Percentiles rank a stretch among this genome's conserved stretches.
phyloP scores from a whole-genome alignment of 2,113 vertebrate genomes.

The Glaucomys volans region DNA sequence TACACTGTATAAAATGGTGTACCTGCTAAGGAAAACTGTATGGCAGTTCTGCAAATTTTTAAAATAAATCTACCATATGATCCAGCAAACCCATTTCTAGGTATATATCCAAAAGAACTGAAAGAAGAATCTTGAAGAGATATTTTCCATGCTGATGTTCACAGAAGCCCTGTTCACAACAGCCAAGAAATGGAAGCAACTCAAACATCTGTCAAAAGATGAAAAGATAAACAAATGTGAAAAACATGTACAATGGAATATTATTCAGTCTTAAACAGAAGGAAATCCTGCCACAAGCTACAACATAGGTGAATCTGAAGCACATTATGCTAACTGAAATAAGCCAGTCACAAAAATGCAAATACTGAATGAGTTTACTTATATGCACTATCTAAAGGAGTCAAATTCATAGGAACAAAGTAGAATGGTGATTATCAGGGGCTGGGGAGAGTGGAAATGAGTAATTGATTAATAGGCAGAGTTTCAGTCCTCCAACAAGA shows the following conservation, averaged over 20 bases:
- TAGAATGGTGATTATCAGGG: background rate
- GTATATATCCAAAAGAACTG: background rate
- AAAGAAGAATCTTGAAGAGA: conserved; percentile 11
- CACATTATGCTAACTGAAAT: conserved; percentile 32
- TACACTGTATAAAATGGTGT: background rate
- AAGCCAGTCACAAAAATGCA: conserved; percentile 12
- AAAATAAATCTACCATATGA: conserved; percentile 21
- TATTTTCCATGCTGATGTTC: background rate
- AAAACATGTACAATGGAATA: background rate
- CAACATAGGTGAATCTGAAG: background rate
- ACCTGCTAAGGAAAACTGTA: conserved; percentile 37
- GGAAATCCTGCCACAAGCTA: background rate
- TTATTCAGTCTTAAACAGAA: background rate
- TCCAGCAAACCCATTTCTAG: background rate
- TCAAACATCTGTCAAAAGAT: background rate
- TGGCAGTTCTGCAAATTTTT: conserved; percentile 13
- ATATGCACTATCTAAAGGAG: background rate
- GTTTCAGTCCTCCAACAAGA: background rate
- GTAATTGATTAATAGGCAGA: background rate
- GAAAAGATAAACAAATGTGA: background rate
- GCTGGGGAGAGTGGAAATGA: background rate
- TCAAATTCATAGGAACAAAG: background rate
- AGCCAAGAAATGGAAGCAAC: background rate
- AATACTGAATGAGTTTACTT: background rate
- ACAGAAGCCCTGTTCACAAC: background rate